Evolutionary conservation across 2,888 invertebrate genomes (phyloP).

Genomic region (Heliconius aoede): DNA sequence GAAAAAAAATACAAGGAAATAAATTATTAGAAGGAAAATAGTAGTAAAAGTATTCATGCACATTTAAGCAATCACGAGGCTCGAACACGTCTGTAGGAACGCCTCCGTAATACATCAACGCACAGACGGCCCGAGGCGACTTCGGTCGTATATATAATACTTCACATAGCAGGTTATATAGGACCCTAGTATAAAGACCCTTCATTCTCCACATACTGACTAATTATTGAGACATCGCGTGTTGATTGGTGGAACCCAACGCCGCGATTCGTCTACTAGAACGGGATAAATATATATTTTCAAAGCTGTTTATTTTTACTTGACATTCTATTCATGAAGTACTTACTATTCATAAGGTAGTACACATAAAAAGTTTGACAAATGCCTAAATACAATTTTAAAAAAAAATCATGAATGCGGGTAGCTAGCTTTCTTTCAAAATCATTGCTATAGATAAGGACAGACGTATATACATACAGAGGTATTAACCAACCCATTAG

Average conservation of each 20-base stretch:
- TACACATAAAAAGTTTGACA: too few species aligned
- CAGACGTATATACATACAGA: background rate
- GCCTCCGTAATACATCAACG: conserved; percentile 12
- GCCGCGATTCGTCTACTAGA: background rate
- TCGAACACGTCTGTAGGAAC: background rate
- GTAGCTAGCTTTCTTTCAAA: too few species aligned
- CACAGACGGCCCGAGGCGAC: conserved; percentile 2
- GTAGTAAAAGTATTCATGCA: background rate
- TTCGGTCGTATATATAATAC: background rate
- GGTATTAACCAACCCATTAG: conserved; percentile 4
- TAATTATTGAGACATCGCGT: background rate
- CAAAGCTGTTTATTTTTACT: too few species aligned
- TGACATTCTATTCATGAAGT: too few species aligned
- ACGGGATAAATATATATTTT: background rate
- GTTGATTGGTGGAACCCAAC: background rate
- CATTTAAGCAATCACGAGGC: background rate
- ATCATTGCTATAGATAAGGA: background rate
- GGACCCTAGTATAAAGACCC: too few species aligned
- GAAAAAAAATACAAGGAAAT: too few species aligned
- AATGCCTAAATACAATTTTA: too few species aligned
- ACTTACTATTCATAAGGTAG: too few species aligned
- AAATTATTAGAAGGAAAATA: too few species aligned
- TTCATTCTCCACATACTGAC: too few species aligned
- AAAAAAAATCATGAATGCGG: too few species aligned
- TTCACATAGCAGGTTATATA: too few species aligned